These are phyloP conservation scores for Drosophila insularis DNA, from an alignment of 1,140 invertebrate genomes.

Conservation along the genomic window DNA sequence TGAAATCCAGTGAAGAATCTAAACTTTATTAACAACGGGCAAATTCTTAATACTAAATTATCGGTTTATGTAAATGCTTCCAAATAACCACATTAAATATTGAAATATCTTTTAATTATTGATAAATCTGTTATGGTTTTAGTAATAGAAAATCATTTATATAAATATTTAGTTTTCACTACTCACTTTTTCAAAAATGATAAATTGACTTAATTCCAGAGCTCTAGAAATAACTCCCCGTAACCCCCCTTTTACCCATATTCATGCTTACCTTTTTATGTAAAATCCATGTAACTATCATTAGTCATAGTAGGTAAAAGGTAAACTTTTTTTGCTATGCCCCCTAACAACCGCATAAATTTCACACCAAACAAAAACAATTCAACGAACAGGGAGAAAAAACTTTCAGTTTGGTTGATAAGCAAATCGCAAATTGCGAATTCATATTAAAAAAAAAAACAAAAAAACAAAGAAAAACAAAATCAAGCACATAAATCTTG, in stretches of 20 bases:
- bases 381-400: constrained; percentile 10
- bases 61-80: too few species aligned
- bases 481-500: constrained; percentile 45
- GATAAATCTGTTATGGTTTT: too few species aligned
- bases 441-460: constrained; percentile 21
- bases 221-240: too few species aligned
- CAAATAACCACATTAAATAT: too few species aligned
- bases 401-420: constrained; percentile 33
- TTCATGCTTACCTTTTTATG: constrained; percentile 34
- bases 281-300: constrained; percentile 39
- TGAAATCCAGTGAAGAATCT: too few species aligned
- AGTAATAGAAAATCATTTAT: too few species aligned
- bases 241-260: background rate
- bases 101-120: too few species aligned
- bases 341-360: constrained; percentile 76
- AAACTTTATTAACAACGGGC: too few species aligned
- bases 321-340: constrained; percentile 25
- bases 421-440: constrained; percentile 45
- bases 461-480: too few species aligned
- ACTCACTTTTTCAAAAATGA: background rate
- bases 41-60: too few species aligned
- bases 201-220: background rate
- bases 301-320: constrained; percentile 48
- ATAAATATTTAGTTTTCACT: background rate
- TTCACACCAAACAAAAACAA: constrained; percentile 60